phyloP scores from a whole-genome alignment of 2,888 invertebrate species.

The Cinara cedri region DNA sequence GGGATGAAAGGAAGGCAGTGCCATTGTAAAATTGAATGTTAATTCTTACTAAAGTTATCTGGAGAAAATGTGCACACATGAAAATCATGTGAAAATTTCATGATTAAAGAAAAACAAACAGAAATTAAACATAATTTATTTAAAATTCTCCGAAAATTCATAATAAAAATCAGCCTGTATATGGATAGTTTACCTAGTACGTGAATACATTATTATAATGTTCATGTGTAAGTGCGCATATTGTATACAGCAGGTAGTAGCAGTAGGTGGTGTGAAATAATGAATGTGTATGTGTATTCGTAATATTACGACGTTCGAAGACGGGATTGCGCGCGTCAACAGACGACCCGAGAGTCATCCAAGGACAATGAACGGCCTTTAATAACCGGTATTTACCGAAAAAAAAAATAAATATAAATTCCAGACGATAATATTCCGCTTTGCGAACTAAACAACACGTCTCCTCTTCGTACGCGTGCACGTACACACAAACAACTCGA shows the following conservation, averaged over 20 bases:
- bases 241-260: background rate
- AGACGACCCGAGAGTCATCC: constrained; percentile 48
- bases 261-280: constrained; percentile 39
- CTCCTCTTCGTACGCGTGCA: background rate
- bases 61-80: too few species aligned
- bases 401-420: constrained; percentile 48
- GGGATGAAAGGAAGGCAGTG: too few species aligned
- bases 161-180: too few species aligned
- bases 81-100: too few species aligned
- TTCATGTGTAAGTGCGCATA: background rate
- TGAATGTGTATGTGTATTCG: background rate
- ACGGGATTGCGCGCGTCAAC: constrained; percentile 48
- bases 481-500: background rate
- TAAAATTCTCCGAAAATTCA: too few species aligned
- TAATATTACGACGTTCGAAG: constrained; percentile 5
- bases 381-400: constrained; percentile 55
- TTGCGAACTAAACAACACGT: constrained; percentile 28
- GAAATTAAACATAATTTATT: too few species aligned
- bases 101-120: too few species aligned
- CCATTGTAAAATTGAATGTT: too few species aligned
- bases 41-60: too few species aligned
- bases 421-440: constrained; percentile 47
- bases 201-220: constrained; percentile 8
- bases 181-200: too few species aligned
- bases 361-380: constrained; percentile 57